Conservation (phyloP, 2,888 invertebrate genomes). For the Pyrochroa serraticornis region DNA sequence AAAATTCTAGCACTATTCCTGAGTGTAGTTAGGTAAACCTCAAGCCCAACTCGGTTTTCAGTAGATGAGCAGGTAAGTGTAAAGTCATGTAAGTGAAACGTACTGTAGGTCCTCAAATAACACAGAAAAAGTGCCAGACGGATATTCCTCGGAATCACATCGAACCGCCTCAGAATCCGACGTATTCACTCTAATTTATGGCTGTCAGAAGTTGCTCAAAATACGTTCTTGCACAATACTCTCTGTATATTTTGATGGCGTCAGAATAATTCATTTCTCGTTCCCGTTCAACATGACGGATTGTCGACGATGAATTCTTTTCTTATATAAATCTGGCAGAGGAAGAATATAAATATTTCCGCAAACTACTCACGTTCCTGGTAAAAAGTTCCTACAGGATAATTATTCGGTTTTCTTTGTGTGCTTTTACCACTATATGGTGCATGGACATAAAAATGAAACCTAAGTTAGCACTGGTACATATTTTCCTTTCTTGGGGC, state of each 20-base stretch:
- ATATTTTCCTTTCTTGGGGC: background rate
- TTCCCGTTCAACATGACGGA: slow-evolving; percentile 49
- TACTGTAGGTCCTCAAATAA: slow-evolving; percentile 13
- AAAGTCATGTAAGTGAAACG: slow-evolving; percentile 42
- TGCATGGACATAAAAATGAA: background rate
- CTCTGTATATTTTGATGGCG: slow-evolving; percentile 35
- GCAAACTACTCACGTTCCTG: background rate
- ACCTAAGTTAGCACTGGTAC: background rate
- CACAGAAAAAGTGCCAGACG: background rate
- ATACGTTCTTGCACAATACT: slow-evolving; percentile 25
- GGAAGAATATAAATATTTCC: background rate
- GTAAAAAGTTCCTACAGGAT: background rate
- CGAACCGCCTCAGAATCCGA: too few species aligned
- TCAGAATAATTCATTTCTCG: slow-evolving; percentile 47
- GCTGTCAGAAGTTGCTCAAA: slow-evolving; percentile 13
- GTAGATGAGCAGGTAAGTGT: slow-evolving; percentile 41
- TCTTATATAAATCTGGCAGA: slow-evolving; percentile 1
- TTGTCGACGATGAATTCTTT: slow-evolving; percentile 43
- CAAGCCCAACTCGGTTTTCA: slow-evolving; percentile 21
- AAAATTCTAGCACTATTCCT: slow-evolving; percentile 2
- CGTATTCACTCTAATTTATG: too few species aligned
- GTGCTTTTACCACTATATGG: too few species aligned
- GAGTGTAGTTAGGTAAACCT: slow-evolving; percentile 8
- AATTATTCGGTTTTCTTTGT: background rate
- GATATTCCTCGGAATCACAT: slow-evolving; percentile 2